Conservation (phyloP, 1,140 invertebrate genomes). For the Arion vulgaris region DNA sequence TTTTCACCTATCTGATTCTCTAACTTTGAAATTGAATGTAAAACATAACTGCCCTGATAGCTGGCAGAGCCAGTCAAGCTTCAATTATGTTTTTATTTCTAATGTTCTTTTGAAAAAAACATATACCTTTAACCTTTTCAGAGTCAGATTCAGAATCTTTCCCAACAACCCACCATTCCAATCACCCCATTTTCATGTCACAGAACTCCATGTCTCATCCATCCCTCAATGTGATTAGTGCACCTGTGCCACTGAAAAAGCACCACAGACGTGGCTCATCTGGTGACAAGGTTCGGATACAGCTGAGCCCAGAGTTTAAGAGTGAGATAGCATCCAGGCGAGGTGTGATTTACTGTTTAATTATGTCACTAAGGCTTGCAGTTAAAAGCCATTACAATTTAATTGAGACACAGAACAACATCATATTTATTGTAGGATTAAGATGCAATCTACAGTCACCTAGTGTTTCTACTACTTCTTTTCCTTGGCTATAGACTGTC, state of each 20-base stretch:
- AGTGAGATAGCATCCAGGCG: slow-evolving; percentile 57
- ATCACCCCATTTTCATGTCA: slow-evolving; percentile 40
- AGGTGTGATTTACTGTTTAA: slow-evolving; percentile 55
- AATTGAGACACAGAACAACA: no score
- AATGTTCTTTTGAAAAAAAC: no score
- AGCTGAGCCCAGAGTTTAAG: slow-evolving; percentile 66
- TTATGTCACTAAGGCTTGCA: no score
- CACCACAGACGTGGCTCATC: slow-evolving; percentile 67
- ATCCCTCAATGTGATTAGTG: slow-evolving; percentile 49
- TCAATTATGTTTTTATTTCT: not conserved
- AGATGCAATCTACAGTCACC: no score
- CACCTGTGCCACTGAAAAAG: slow-evolving; percentile 39
- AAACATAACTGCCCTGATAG: not conserved
- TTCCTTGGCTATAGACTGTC: no score
- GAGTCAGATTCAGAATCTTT: slow-evolving; percentile 40
- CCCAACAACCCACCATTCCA: not conserved
- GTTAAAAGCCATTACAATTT: no score
- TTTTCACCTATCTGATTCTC: no score
- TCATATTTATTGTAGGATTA: no score
- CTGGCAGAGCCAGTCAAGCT: not conserved
- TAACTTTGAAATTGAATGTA: no score
- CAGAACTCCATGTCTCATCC: slow-evolving; percentile 62
- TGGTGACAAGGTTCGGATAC: slow-evolving; percentile 67
- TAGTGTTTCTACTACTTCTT: no score
- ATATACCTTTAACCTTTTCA: slow-evolving; percentile 41